Evolutionary conservation across 2,113 vertebrate genomes (phyloP), one percentile per base, ranked within the genome.

Genomic region (Sapayoa aenigma): DNA sequence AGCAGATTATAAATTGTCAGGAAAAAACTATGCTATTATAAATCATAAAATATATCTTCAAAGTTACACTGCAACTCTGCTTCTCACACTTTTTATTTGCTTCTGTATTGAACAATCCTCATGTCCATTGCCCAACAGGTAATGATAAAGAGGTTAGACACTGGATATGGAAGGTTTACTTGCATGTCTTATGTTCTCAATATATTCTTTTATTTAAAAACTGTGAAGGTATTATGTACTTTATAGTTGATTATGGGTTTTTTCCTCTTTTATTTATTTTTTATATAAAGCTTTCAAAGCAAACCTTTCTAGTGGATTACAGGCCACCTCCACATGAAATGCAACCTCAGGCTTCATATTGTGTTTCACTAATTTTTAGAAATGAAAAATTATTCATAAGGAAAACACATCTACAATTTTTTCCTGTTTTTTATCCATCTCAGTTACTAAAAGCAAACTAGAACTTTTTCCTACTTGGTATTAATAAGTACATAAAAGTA

Each of bases 121-220:
- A 60, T 16, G 20, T 33, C 20, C 1, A 0, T 49, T 80, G 37
- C 11, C 37, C n/a, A 53, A 47, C 7, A 14, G 12, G 7, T 52
- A 47, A 50, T 14, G 21, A 23, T 6, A 37, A 49, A 76, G 27
- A 9, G 42, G 21, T 50, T 30, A 46, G n/a, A 28, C 16, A 2
- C 41, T 53, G 7, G 2, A 8, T 84, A 9, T 79, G 52, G 21
- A 79, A 79, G 35, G 4, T 69, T 89, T 69, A 16, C 39, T 12
- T 66, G 31, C 30, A 7, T 62, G 12, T 77, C 49, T 80, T 66
- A 3, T 1, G 5, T 11, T 74, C 63, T 3, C 24, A 9, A 15
- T 84, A 23, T 69, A 76, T 67, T n/a, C 28, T 9, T 41, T 58
- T 62, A 41, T 53, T 81, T 41, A 56, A 73, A 62, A 81, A 33